Percentiles rank a stretch among this genome's conserved stretches.
Evolutionary conservation across 2,113 vertebrate species (phyloP).

Genomic region (Calyptomena viridis): DNA sequence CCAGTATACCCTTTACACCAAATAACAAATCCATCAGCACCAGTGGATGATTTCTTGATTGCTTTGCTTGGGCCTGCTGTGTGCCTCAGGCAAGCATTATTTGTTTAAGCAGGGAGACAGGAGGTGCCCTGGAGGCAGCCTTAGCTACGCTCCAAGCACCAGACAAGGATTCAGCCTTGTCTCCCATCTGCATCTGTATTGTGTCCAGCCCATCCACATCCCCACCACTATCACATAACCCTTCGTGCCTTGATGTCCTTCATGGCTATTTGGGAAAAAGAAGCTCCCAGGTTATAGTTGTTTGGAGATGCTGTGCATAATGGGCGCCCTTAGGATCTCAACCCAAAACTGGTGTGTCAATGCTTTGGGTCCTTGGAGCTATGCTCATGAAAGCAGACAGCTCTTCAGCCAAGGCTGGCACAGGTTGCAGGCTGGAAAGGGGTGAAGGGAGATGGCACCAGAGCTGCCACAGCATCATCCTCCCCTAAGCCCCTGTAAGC

Average conservation of each 20-base stretch:
- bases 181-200: background rate
- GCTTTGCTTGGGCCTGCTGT: constrained; percentile 38
- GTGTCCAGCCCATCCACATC: background rate
- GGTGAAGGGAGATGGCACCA: background rate
- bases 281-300: background rate
- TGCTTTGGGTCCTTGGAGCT: background rate
- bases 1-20: background rate
- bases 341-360: background rate
- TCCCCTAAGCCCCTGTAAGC: background rate
- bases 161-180: background rate
- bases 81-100: background rate
- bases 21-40: constrained; percentile 41
- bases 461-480: background rate
- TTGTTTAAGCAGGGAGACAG: background rate
- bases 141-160: background rate
- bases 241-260: background rate
- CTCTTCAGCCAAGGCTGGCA: background rate
- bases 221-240: background rate
- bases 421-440: background rate
- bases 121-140: background rate
- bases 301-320: background rate
- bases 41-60: background rate
- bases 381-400: background rate
- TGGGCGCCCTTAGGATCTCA: background rate
- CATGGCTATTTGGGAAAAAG: background rate